Conservation (phyloP, 2,113 vertebrate species). For the Aldabrachelys gigantea region DNA sequence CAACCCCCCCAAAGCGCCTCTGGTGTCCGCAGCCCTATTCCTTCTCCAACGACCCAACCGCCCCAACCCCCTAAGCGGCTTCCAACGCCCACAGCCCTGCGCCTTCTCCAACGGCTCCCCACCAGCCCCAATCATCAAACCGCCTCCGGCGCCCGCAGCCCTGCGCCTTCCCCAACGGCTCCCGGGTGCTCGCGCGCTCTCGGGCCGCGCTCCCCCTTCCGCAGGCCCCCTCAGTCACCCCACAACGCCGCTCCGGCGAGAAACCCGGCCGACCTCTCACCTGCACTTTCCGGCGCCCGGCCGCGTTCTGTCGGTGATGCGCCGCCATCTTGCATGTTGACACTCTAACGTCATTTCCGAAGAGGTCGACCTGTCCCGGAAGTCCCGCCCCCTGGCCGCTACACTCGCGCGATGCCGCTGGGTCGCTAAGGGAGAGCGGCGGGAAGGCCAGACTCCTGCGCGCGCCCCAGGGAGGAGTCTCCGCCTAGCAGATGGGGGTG, state of each 20-base stretch:
- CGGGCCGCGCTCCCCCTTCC: accelerated
- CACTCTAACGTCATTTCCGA: conserved; percentile 90
- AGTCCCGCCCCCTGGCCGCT: background rate
- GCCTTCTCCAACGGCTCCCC: background rate
- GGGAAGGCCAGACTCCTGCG: accelerated
- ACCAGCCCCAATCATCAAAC: background rate
- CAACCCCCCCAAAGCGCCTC: background rate
- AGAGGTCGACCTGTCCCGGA: conserved; percentile 38
- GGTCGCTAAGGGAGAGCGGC: background rate
- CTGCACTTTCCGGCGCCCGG: conserved; percentile 97
- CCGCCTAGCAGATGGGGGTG: background rate
- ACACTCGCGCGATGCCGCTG: accelerated
- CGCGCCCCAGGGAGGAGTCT: accelerated
- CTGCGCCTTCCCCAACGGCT: background rate
- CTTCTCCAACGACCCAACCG: no score
- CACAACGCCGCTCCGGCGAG: background rate
- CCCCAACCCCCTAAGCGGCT: background rate
- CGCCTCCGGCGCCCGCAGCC: background rate
- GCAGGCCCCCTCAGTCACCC: accelerated
- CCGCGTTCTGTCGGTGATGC: conserved; percentile 98
- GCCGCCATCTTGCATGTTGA: conserved; percentile 99
- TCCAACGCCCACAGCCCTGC: background rate
- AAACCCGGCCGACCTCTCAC: background rate
- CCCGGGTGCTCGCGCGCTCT: background rate
- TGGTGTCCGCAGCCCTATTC: background rate